Percentiles rank a stretch among this genome's conserved stretches.
These are phyloP conservation scores for Spheniscus humboldti DNA, from an alignment of 2,797 vertebrate genomes.

Conservation along the genomic window DNA sequence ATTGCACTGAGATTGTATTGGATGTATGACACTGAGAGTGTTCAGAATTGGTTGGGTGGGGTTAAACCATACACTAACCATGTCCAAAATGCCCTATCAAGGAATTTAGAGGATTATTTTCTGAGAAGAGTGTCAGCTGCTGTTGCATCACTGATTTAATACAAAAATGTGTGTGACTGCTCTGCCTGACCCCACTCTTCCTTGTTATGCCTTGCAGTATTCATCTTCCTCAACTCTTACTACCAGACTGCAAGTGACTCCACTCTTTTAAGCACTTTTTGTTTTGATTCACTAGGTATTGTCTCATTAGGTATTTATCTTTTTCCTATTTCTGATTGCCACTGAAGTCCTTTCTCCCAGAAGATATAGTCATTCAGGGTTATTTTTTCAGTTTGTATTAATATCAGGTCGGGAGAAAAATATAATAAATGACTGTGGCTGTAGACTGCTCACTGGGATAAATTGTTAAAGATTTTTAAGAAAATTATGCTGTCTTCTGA, in stretches of 20 bases:
- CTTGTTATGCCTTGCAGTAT: neutral
- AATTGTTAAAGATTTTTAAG: neutral
- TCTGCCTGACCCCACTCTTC: neutral
- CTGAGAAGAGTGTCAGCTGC: neutral
- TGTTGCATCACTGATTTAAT: neutral
- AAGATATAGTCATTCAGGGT: neutral
- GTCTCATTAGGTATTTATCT: neutral
- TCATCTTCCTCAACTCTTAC: neutral
- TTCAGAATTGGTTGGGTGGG: neutral
- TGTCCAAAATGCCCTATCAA: neutral
- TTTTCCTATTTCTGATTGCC: constrained; percentile 4
- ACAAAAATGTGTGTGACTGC: neutral
- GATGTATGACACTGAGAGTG: neutral
- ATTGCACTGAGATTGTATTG: neutral
- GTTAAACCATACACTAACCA: neutral
- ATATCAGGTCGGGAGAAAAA: neutral
- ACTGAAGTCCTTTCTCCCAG: neutral
- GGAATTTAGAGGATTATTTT: neutral
- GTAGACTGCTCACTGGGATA: neutral
- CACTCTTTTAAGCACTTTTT: neutral
- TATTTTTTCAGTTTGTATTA: neutral
- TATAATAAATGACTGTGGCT: neutral
- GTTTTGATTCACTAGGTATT: neutral
- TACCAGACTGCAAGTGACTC: neutral
- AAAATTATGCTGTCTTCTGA: neutral